A percentile compares a stretch with the other conserved stretches of the same genome.
These are phyloP conservation scores for Epinotia bilunana DNA, from an alignment of 2,888 invertebrate species.

Conservation along the genomic window DNA sequence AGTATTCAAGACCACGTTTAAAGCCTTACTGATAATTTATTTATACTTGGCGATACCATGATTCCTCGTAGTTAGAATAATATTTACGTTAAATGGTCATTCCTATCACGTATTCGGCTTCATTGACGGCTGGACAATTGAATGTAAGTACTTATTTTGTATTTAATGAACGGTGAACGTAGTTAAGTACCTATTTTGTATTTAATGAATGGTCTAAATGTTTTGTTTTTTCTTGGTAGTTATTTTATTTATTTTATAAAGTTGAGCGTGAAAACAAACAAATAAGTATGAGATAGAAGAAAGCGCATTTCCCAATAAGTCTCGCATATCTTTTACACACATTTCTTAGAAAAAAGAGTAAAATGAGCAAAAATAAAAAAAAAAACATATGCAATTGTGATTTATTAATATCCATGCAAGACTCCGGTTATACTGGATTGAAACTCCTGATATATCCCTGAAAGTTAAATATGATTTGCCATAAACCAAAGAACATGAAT, in stretches of 20 bases:
- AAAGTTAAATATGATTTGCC: conserved; percentile 5
- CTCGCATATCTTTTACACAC: neutral
- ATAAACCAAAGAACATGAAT: neutral
- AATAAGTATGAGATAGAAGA: neutral
- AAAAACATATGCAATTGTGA: conserved; percentile 13
- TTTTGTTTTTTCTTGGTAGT: neutral
- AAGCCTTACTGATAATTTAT: conserved; percentile 9
- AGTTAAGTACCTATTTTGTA: conserved; percentile 13
- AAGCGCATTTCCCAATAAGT: neutral
- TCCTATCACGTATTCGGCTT: conserved; percentile 33
- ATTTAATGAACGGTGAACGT: conserved; percentile 17
- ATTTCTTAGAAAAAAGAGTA: neutral
- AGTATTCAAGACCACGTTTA: neutral
- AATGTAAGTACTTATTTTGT: conserved; percentile 11
- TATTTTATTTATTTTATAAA: neutral
- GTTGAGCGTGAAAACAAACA: neutral
- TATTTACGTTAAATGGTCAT: conserved; percentile 20
- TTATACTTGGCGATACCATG: conserved; percentile 10
- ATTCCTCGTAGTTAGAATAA: conserved; percentile 12
- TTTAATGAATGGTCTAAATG: neutral
- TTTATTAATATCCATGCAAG: conserved; percentile 25
- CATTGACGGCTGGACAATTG: conserved; percentile 32
- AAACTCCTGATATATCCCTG: conserved; percentile 24
- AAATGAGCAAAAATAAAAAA: conserved; percentile 11
- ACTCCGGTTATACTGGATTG: neutral